A percentile compares a stretch with the other conserved stretches of the same genome.
Conservation (phyloP, 1,140 invertebrate genomes). For the Drosophila takahashii region DNA sequence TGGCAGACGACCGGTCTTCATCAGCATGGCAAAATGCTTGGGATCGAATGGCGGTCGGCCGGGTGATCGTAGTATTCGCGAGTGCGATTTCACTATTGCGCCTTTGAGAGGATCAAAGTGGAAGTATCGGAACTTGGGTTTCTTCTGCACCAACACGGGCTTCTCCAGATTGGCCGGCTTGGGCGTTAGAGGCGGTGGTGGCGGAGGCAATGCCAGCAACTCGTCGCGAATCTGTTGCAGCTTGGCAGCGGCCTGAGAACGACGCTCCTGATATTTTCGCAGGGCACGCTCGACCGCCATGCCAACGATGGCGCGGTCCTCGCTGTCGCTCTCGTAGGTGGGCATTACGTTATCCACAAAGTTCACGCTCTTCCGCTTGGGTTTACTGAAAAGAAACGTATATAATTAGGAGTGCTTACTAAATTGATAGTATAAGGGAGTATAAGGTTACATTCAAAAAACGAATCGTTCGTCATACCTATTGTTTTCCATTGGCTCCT, state of each 20-base stretch:
- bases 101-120: slow-evolving; percentile 59
- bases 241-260: slow-evolving; percentile 35
- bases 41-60: slow-evolving; percentile 58
- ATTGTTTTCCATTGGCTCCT: slow-evolving; percentile 45
- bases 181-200: slow-evolving; percentile 49
- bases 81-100: slow-evolving; percentile 37
- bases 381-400: slow-evolving; percentile 52
- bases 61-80: slow-evolving; percentile 27
- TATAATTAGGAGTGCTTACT: background rate
- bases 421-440: too few species aligned
- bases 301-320: slow-evolving; percentile 64
- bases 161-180: slow-evolving; percentile 57
- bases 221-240: slow-evolving; percentile 55
- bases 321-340: slow-evolving; percentile 72
- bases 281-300: slow-evolving; percentile 52
- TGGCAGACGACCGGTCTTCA: slow-evolving; percentile 59
- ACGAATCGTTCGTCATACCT: too few species aligned
- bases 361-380: slow-evolving; percentile 69
- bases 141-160: slow-evolving; percentile 59
- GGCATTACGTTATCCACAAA: slow-evolving; percentile 77
- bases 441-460: too few species aligned
- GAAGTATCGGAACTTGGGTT: slow-evolving; percentile 59
- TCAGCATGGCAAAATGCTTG: slow-evolving; percentile 68
- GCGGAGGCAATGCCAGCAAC: slow-evolving; percentile 47
- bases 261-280: slow-evolving; percentile 29